Base-by-base conservation (phyloP, 2,888 invertebrate species). In the Lobophora halterata region DNA sequence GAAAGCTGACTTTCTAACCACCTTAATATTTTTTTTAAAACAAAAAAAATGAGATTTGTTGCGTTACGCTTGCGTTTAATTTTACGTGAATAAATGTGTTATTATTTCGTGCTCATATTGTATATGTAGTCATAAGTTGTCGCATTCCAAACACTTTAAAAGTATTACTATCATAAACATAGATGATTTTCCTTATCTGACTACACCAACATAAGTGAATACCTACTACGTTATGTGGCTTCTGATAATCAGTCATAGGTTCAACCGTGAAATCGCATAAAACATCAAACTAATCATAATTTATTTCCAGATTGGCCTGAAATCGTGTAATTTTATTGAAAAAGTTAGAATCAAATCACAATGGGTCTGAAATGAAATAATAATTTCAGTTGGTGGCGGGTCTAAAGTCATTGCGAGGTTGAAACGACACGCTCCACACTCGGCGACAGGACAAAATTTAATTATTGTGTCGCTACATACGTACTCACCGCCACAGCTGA, bases 391-490 rank as follows among this genome's bases (percentile, higher is more conserved):
- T 80, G 71, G 65, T 60, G 71, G 65, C 60, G 63, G 43, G 63
- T 63, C 55, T 64, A 64, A 71, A 79, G 77, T 75, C 73, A 73
- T 78, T 65, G 71, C 66, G 58, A 71, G 76, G 73, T 78, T 78
- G 79, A 77, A 78, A 79, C 74, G 76, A 73, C 78, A 74, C 72
- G 71, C 73, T 75, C 71, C 64, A 68, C 74, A 67, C 75, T 75
- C 73, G 64, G 66, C 65, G 75, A 65, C 64, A 67, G 64, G 71
- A 64, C 74, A 75, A 79, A 80, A 82, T 85, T 81, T 83, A 81
- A 85, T 83, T 81, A 85, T 82, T 79, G 75, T 79, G 78, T 66
- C 61, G 70, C 70, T 70, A 63, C 63, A 63, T n/a, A n/a, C n/a
- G n/a, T n/a, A n/a, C n/a, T n/a, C 62, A 65, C 65, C 61, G 67